These are phyloP conservation scores for Lasioglossum vierecki DNA, from an alignment of 2,888 invertebrate species.

Conservation along the genomic window DNA sequence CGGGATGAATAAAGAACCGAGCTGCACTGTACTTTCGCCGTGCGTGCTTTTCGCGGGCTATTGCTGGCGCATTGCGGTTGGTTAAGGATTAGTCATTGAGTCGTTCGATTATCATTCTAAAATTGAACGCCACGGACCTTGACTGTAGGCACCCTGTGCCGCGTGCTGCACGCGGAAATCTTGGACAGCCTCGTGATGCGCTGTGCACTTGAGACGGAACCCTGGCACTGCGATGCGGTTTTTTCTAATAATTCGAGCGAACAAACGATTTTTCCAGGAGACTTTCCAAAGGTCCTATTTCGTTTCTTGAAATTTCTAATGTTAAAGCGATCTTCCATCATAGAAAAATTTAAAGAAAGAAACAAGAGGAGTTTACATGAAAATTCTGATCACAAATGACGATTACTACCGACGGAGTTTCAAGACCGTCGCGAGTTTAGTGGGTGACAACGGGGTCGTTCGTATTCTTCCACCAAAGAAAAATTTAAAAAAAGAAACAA, in stretches of 20 bases:
- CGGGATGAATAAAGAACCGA: slow-evolving; percentile 29
- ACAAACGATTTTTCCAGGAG: too few species aligned
- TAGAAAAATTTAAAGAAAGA: background rate
- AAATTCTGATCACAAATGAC: too few species aligned
- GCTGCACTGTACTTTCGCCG: background rate
- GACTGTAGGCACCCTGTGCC: background rate
- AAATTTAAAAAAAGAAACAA: too few species aligned
- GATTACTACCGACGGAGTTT: too few species aligned
- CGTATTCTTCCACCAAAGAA: too few species aligned
- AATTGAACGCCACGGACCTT: slow-evolving; percentile 3
- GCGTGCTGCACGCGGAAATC: background rate
- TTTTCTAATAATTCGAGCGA: background rate
- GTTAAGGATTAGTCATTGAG: slow-evolving; percentile 9
- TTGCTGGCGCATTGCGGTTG: slow-evolving; percentile 7
- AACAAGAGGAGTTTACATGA: too few species aligned
- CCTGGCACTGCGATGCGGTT: background rate
- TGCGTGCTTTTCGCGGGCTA: background rate
- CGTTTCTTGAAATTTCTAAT: background rate
- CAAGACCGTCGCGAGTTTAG: too few species aligned
- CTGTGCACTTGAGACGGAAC: background rate
- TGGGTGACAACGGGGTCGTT: too few species aligned
- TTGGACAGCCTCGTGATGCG: background rate
- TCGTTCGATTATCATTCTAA: background rate
- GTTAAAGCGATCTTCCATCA: background rate
- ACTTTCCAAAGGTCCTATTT: too few species aligned